Conservation (phyloP, 2,888 invertebrate genomes). For the Lacanobia wlatinum region DNA sequence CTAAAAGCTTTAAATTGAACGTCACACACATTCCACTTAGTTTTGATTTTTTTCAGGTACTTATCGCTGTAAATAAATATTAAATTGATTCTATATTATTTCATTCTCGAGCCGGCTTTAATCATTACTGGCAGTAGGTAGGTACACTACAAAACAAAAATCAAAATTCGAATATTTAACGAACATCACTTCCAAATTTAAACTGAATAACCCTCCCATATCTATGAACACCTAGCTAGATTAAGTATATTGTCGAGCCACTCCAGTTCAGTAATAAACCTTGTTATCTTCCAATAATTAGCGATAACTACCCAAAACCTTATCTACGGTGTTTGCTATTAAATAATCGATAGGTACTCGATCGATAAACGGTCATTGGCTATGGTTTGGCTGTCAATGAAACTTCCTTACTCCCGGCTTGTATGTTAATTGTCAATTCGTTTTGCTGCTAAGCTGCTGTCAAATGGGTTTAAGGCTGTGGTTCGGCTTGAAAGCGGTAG, state of each 20-base stretch:
- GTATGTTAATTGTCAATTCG: conserved; percentile 36
- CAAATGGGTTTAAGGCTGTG: background rate
- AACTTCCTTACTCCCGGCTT: conserved; percentile 44
- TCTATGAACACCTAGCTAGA: conserved; percentile 66
- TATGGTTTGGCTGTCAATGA: conserved; percentile 68
- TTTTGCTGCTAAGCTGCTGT: conserved; percentile 24
- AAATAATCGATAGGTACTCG: conserved; percentile 88
- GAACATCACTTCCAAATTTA: conserved; percentile 7
- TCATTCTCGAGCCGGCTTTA: background rate
- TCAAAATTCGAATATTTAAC: background rate
- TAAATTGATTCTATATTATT: no score
- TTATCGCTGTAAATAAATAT: background rate
- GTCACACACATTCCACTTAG: background rate
- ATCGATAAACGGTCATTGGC: conserved; percentile 88
- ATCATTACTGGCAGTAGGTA: background rate
- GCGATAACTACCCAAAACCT: conserved; percentile 87
- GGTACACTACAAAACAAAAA: background rate
- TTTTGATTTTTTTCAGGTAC: background rate
- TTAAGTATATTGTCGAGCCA: conserved; percentile 80
- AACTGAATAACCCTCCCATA: conserved; percentile 57
- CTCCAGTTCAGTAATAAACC: conserved; percentile 83
- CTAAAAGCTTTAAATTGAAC: background rate
- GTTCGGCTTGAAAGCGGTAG: conserved; percentile 18
- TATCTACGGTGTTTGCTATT: conserved; percentile 89
- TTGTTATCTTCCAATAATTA: conserved; percentile 89